Conservation (phyloP, 2,888 invertebrate species). For the Cetonia aurata region DNA sequence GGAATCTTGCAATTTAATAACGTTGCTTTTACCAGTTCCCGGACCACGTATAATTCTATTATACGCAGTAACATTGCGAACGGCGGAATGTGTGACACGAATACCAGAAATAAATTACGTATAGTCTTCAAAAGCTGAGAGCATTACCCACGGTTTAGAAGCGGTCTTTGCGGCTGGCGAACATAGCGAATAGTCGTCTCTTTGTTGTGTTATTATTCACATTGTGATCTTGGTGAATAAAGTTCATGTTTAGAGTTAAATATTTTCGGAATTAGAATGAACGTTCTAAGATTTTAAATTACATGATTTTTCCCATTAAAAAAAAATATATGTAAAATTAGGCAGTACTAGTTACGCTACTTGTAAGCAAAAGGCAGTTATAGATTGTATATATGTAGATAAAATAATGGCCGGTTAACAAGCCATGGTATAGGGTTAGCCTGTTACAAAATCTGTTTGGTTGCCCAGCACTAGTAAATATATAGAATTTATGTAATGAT, state of each 20-base stretch:
- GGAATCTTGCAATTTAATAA: conserved; percentile 33
- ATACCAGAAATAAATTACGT: conserved; percentile 37
- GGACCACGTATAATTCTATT: conserved; percentile 27
- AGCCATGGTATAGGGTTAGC: too few species aligned
- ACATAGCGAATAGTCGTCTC: conserved; percentile 6
- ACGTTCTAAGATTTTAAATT: too few species aligned
- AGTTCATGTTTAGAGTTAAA: background rate
- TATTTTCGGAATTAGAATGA: too few species aligned
- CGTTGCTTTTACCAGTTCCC: conserved; percentile 13
- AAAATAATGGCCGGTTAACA: too few species aligned
- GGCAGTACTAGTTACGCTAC: too few species aligned
- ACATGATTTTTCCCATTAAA: too few species aligned
- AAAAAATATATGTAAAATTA: too few species aligned
- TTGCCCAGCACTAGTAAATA: too few species aligned
- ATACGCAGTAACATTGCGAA: conserved; percentile 27
- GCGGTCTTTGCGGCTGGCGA: conserved; percentile 26
- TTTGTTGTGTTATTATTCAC: background rate
- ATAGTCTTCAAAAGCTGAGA: conserved; percentile 35
- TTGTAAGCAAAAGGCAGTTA: too few species aligned
- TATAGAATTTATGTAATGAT: too few species aligned
- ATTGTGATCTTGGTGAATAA: background rate
- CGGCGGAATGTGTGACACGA: conserved; percentile 34
- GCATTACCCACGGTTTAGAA: conserved; percentile 24
- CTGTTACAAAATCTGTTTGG: too few species aligned
- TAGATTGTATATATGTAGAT: too few species aligned